These are phyloP conservation scores for Leuciscus waleckii DNA, from an alignment of 2,797 vertebrate genomes.

Conservation along the genomic window DNA sequence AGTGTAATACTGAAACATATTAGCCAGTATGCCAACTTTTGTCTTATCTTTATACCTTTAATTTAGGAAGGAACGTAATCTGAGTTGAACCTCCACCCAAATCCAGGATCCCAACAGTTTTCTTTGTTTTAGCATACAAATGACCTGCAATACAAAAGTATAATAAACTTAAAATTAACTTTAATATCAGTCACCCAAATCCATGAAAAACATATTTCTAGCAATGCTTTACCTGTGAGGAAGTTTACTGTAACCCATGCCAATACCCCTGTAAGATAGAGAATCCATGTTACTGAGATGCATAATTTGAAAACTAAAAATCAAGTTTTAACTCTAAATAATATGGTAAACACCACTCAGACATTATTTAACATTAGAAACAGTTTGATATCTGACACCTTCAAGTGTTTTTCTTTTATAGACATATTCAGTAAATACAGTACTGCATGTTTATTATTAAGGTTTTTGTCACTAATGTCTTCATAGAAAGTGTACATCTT, in stretches of 20 bases:
- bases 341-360: not conserved
- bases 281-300: constrained; percentile 55
- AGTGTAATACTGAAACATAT: not conserved
- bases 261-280: constrained; percentile 86
- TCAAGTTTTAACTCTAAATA: not conserved
- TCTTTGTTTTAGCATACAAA: constrained; percentile 85
- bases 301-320: not conserved
- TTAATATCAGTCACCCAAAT: constrained; percentile 2
- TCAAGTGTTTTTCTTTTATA: constrained; percentile 42
- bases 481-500: constrained; percentile 36
- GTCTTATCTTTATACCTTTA: constrained; percentile 79
- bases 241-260: constrained; percentile 99
- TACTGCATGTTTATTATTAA: constrained; percentile 53
- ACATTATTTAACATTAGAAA: not conserved
- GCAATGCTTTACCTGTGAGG: constrained; percentile 91
- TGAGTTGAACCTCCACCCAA: constrained; percentile 97
- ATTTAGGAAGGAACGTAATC: constrained; percentile 94
- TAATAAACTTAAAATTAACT: not conserved
- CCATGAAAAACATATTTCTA: constrained; percentile 47
- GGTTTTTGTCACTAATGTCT: constrained; percentile 4
- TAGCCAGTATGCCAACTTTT: constrained; percentile 4
- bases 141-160: constrained; percentile 79
- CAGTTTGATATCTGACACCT: constrained; percentile 44
- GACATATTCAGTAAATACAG: not conserved
- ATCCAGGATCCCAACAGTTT: constrained; percentile 94